Percentiles rank a stretch among this genome's conserved stretches.
phyloP scores from a whole-genome alignment of 2,888 invertebrate genomes.

The Polia nebulosa region DNA sequence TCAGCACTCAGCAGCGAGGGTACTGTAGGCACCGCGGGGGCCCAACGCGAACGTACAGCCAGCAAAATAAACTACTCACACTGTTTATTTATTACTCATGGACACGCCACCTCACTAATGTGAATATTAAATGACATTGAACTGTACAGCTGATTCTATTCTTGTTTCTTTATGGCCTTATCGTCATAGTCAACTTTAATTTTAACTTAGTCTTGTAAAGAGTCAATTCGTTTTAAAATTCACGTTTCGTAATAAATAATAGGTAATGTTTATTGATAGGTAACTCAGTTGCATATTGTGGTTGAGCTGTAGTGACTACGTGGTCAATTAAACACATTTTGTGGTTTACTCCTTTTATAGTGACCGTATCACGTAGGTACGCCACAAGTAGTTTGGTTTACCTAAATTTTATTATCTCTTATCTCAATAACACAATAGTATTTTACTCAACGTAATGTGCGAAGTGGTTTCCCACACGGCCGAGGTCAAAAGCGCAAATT shows the following conservation, averaged over 20 bases:
- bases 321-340: slow-evolving; percentile 32
- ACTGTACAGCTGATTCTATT: slow-evolving; percentile 44
- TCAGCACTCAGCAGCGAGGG: slow-evolving; percentile 35
- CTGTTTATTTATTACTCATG: slow-evolving; percentile 17
- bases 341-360: slow-evolving; percentile 27
- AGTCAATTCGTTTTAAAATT: not conserved
- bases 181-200: slow-evolving; percentile 12
- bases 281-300: slow-evolving; percentile 24
- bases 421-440: slow-evolving; percentile 39
- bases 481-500: slow-evolving; percentile 66
- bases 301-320: slow-evolving; percentile 6
- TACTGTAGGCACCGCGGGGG: slow-evolving; percentile 41
- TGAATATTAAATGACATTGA: slow-evolving; percentile 47
- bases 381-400: slow-evolving; percentile 21
- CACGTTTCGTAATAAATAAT: slow-evolving; percentile 6
- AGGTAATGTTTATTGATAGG: slow-evolving; percentile 27
- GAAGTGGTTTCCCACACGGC: slow-evolving; percentile 57
- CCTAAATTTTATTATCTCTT: slow-evolving; percentile 26
- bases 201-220: not conserved
- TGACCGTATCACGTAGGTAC: slow-evolving; percentile 27
- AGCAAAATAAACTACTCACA: slow-evolving; percentile 39
- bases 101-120: slow-evolving; percentile 18
- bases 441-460: slow-evolving; percentile 23
- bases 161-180: slow-evolving; percentile 12
- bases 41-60: slow-evolving; percentile 31